These are phyloP conservation scores for Zophobas atratus DNA, from an alignment of 1,140 invertebrate genomes.

Conservation along the genomic window DNA sequence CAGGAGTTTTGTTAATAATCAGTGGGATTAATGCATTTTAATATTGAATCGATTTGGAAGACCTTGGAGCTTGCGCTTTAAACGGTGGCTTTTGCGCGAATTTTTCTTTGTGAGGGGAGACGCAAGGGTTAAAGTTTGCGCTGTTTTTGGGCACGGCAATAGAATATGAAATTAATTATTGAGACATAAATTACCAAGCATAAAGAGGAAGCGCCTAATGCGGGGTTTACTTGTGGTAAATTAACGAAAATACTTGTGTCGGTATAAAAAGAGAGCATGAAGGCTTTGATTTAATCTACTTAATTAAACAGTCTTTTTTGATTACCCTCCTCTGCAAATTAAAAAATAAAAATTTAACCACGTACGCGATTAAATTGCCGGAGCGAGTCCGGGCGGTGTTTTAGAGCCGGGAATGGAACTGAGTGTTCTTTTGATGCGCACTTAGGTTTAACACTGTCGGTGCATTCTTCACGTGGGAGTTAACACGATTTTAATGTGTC, in stretches of 20 bases:
- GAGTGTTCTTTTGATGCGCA: conserved; percentile 43
- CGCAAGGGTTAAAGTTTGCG: conserved; percentile 23
- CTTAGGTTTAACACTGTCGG: conserved; percentile 19
- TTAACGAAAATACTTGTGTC: conserved; percentile 46
- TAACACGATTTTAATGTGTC: conserved; percentile 37
- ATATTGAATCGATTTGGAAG: conserved; percentile 38
- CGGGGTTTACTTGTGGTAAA: conserved; percentile 40
- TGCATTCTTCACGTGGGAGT: conserved; percentile 34
- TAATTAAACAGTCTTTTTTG: conserved; percentile 49
- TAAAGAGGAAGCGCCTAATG: conserved; percentile 41
- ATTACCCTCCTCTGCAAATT: conserved; percentile 48
- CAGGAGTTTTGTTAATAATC: conserved; percentile 36
- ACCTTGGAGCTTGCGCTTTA: conserved; percentile 19
- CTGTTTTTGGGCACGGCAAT: conserved; percentile 25
- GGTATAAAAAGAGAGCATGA: conserved; percentile 31
- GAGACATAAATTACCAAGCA: conserved; percentile 33
- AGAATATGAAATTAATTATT: conserved; percentile 47
- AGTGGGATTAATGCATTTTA: conserved; percentile 41
- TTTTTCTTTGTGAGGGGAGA: conserved; percentile 11
- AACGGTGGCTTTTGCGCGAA: background rate
- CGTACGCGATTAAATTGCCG: conserved; percentile 46
- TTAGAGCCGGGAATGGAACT: conserved; percentile 18
- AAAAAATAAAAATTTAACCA: conserved; percentile 50
- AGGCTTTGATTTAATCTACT: conserved; percentile 47
- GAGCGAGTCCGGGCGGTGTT: conserved; percentile 36